A percentile compares a stretch with the other conserved stretches of the same genome.
These are phyloP conservation scores for Hemicentrotus pulcherrimus DNA, from an alignment of 35 echinoderm and acorn worm genomes.

Conservation along the genomic window DNA sequence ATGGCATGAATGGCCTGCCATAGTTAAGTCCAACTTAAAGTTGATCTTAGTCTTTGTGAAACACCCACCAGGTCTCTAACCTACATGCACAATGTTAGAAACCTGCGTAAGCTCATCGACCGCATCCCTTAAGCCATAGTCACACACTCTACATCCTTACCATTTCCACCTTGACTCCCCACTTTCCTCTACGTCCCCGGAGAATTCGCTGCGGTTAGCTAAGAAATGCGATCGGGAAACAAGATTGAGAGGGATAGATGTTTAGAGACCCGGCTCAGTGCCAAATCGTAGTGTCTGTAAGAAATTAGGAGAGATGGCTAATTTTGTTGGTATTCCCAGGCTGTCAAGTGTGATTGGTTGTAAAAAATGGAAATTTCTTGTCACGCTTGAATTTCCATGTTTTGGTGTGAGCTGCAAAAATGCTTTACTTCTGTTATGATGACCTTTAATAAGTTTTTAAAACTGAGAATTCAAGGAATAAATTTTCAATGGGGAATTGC, in stretches of 20 bases:
- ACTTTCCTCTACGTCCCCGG: neutral
- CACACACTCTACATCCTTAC: neutral
- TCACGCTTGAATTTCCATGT: neutral
- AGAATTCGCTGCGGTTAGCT: neutral
- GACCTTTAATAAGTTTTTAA: too few species aligned
- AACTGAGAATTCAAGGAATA: too few species aligned
- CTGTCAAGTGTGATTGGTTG: neutral
- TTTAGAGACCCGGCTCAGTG: neutral
- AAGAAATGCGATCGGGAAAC: neutral
- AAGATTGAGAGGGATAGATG: neutral
- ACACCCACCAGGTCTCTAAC: too few species aligned
- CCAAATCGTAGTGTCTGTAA: neutral
- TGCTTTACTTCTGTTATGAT: neutral
- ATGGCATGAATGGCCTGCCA: too few species aligned
- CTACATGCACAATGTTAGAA: neutral
- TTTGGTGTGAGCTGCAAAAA: neutral
- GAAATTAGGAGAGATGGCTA: neutral
- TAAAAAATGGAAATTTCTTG: neutral
- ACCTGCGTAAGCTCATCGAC: neutral
- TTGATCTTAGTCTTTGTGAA: too few species aligned
- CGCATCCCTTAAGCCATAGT: neutral
- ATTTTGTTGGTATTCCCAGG: neutral
- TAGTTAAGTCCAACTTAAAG: too few species aligned
- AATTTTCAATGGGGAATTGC: too few species aligned
- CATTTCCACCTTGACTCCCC: neutral